A percentile compares a stretch with the other conserved stretches of the same genome.
phyloP scores from a whole-genome alignment of 2,797 vertebrate species.

The Bucorvus abyssinicus region DNA sequence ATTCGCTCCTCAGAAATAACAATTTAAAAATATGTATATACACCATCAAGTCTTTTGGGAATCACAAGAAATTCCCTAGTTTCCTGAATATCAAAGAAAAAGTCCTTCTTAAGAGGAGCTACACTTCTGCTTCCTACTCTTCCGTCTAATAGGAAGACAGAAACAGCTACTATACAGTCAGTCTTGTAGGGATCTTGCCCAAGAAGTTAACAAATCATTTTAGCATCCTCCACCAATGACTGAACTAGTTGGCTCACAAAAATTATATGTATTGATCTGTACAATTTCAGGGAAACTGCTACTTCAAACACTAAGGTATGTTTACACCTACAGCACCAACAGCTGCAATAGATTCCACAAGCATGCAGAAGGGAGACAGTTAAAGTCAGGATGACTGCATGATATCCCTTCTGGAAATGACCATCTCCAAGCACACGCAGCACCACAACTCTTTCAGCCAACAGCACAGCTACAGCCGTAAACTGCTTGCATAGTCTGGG shows the following conservation, averaged over 20 bases:
- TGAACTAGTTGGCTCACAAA: not conserved
- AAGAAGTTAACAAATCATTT: not conserved
- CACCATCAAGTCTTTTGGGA: not conserved
- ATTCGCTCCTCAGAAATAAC: not conserved
- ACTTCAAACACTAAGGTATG: not conserved
- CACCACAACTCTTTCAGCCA: not conserved
- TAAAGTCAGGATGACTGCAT: fast-evolving
- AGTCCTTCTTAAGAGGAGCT: not conserved
- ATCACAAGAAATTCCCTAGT: not conserved
- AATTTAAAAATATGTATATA: not conserved
- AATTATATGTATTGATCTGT: not conserved
- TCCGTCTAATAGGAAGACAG: not conserved
- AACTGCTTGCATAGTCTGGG: not conserved
- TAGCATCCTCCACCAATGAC: not conserved
- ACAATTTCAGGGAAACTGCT: not conserved
- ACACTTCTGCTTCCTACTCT: not conserved
- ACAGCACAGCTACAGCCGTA: not conserved
- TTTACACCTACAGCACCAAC: not conserved
- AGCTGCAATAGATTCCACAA: not conserved
- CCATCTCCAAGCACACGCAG: not conserved
- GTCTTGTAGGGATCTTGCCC: not conserved
- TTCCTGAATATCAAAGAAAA: not conserved
- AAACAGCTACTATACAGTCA: not conserved
- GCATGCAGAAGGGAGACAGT: not conserved
- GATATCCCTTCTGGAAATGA: not conserved